Conservation (phyloP, 2,113 vertebrate species). For the Gambusia holbrooki region DNA sequence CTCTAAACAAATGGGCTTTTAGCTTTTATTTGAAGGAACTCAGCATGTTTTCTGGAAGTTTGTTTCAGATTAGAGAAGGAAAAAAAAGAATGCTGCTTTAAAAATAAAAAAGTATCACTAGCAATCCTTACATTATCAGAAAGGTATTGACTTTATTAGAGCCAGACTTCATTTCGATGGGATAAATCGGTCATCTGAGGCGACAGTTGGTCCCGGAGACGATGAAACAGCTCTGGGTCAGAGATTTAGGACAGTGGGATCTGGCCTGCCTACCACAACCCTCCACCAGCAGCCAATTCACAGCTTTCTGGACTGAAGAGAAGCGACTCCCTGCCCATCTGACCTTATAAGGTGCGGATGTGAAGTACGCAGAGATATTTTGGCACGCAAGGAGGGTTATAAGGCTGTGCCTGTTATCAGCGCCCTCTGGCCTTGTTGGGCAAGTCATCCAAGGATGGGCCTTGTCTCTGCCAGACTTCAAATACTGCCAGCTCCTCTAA, state of each 20-base stretch:
- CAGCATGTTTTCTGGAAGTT: too few species aligned
- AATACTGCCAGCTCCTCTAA: slow-evolving; percentile 62
- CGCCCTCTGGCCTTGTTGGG: slow-evolving; percentile 71
- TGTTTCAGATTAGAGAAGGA: too few species aligned
- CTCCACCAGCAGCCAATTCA: slow-evolving; percentile 45
- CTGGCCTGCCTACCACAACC: slow-evolving; percentile 11
- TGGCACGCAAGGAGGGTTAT: slow-evolving; percentile 69
- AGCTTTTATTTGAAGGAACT: too few species aligned
- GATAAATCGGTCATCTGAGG: neutral
- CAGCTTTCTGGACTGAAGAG: slow-evolving; percentile 44
- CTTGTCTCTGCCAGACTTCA: slow-evolving; percentile 51
- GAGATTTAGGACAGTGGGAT: slow-evolving; percentile 36
- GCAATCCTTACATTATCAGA: neutral
- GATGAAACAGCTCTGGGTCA: slow-evolving; percentile 33
- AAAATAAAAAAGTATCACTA: neutral
- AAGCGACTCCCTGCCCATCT: slow-evolving; percentile 24
- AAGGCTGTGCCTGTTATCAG: slow-evolving; percentile 70
- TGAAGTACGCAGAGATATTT: slow-evolving; percentile 52
- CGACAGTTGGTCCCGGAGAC: slow-evolving; percentile 5
- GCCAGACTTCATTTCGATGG: neutral
- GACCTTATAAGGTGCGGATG: slow-evolving; percentile 53
- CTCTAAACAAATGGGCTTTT: too few species aligned
- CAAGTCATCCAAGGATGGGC: slow-evolving; percentile 67
- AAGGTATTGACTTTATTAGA: neutral
- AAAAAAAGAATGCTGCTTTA: neutral